Conservation (phyloP, 2,797 vertebrate species). For the Tolypeutes matacus region DNA sequence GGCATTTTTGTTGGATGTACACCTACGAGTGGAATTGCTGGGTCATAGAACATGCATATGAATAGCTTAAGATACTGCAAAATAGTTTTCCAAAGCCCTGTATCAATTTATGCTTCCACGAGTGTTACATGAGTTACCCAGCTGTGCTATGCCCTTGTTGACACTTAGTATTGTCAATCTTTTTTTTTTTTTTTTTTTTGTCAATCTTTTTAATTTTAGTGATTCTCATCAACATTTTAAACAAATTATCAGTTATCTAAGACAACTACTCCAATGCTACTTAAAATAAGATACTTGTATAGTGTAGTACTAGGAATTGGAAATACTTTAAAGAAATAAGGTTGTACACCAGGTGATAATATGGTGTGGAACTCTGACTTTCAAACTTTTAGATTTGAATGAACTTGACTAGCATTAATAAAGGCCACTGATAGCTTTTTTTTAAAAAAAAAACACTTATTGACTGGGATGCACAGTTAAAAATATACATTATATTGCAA, state of each 20-base stretch:
- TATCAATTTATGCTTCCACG: background rate
- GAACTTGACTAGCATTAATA: too few species aligned
- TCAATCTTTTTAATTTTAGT: background rate
- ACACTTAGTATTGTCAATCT: constrained; percentile 20
- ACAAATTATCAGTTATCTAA: background rate
- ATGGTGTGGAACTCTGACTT: background rate
- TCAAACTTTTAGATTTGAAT: background rate
- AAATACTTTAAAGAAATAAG: constrained; percentile 20
- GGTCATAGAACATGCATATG: background rate
- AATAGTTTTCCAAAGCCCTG: background rate
- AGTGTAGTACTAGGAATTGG: background rate
- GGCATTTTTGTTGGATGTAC: background rate
- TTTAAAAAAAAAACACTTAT: background rate
- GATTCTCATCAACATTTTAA: constrained; percentile 11
- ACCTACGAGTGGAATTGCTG: background rate
- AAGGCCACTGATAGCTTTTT: too few species aligned
- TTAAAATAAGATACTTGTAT: background rate
- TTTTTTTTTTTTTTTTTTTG: too few species aligned
- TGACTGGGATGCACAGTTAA: background rate
- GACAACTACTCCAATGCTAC: background rate
- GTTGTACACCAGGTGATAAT: background rate
- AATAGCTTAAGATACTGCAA: background rate
- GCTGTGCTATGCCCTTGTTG: background rate
- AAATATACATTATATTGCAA: background rate
- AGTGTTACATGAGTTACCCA: background rate